Evolutionary conservation across 2,113 vertebrate species (phyloP), one percentile per base, ranked within the genome.

Genomic region (Podarcis raffonei): DNA sequence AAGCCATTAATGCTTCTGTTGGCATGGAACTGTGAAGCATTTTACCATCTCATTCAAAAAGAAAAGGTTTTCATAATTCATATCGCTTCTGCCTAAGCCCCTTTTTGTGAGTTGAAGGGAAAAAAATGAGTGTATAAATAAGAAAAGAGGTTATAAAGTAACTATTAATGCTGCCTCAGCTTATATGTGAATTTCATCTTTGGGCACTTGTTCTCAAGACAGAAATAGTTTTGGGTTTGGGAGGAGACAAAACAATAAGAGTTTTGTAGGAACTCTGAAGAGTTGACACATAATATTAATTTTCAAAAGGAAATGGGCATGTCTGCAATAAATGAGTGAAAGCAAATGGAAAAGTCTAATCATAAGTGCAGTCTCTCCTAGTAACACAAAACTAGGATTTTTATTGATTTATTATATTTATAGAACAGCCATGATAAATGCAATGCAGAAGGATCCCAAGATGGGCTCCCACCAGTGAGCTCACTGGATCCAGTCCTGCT

Each of bases 11-110:
- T 80, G 53, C 16, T 91, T 92, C 37, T 90, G 62, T 90, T 90
- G 77, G 91, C 92, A 89, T 89, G 88, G 12, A 90, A 91, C 85
- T 90, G 75, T 93, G 84, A 90, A 89, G 85, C 72, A 83, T 90
- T 93, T 90, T 92, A 90, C 82, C 71, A 90, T 69, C 86, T 86
- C 87, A 68, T 94, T 94, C 91, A 83, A 53, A 65, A 93, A 92
- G 53, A 79, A 87, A 79, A n/a, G 62, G 30, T 79, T 69, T 79
- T 53, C 65, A 68, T 79, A 48, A 79, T 68, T 87, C 23, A 39
- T 77, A 69, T 69, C 5, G 57, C 62, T 35, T 76, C 53, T 85
- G 72, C 9, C 53, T 80, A 80, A 87, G 80, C 48, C 85, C 32
- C 32, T 71, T 39, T 86, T 79, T 69, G 53, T 85, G 82, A 90